phyloP scores from a whole-genome alignment of 2,888 invertebrate genomes.

The Torymus tubicola region DNA sequence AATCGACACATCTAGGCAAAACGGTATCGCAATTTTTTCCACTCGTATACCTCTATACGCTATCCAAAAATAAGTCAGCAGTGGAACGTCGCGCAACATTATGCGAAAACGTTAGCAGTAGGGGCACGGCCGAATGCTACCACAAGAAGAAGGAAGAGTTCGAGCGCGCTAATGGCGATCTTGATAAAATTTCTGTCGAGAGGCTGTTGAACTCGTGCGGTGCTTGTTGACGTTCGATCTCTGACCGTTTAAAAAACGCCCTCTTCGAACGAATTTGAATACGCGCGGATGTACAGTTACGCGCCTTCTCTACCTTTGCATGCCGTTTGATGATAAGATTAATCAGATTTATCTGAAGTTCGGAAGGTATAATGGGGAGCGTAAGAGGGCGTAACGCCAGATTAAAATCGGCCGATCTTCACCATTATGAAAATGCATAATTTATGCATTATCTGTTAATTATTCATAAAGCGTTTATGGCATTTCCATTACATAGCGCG shows the following conservation, averaged over 20 bases:
- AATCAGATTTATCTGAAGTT: too few species aligned
- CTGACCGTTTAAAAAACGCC: too few species aligned
- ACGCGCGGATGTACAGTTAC: neutral
- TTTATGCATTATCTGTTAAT: neutral
- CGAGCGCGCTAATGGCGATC: slow-evolving; percentile 34
- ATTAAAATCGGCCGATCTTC: too few species aligned
- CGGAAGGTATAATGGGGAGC: too few species aligned
- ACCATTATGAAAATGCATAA: too few species aligned
- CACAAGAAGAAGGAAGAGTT: neutral
- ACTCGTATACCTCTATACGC: neutral
- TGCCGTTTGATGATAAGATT: too few species aligned
- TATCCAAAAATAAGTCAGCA: slow-evolving; percentile 12
- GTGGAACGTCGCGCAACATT: neutral
- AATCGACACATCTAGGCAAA: neutral
- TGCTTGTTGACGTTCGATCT: neutral
- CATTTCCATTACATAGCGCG: too few species aligned
- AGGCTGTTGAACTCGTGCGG: slow-evolving; percentile 24
- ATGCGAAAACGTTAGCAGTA: slow-evolving; percentile 16
- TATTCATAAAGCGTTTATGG: neutral
- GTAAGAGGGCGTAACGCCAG: too few species aligned
- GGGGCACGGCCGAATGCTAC: neutral
- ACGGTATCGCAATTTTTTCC: neutral
- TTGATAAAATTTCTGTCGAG: slow-evolving; percentile 32
- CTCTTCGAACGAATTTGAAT: slow-evolving; percentile 5
- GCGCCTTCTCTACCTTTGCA: too few species aligned